Base-by-base conservation (phyloP, 2,797 vertebrate genomes). In the Arnoldichthys spilopterus region DNA sequence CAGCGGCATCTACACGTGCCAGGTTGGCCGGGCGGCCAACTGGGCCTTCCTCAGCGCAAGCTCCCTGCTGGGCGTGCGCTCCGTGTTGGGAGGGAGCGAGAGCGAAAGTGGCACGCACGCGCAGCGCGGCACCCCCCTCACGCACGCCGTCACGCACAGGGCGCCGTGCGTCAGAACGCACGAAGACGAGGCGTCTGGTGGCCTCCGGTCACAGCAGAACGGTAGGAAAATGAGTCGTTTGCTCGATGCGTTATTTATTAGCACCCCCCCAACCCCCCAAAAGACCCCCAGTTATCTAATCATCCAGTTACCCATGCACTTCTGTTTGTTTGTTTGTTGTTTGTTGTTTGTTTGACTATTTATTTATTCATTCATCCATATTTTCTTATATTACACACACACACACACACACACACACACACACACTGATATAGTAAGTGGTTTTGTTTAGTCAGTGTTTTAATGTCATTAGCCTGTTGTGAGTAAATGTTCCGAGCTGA, bases 1-100 rank as follows among this genome's bases (percentile, higher is more conserved):
- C 89, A 97, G 96, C 89, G 98, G 98, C 95, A 97, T 99, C 84
- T 99, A 99, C 88, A 98, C 98, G 0, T 99, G 98, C 88, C 98
- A 98, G 90, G 97, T 98, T 86, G 96, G 98, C 88, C 98, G 98
- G 85, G 95, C 98, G 86, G 96, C 97, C 92, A 98, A 96, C 92
- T 99, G 98, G 98, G 97, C 98, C 74, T 96, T 99, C 90, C 94
- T 99, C 34, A 95, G 96, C 28, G 96, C 98, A 88, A 97, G 96
- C 89, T 97, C 97, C 28, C 91, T 99, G 90, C 91, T 98, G 86
- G 98, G 97, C 67, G 94, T 99, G 93, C 94, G 97, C 74, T 98
- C 98, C 67, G 95, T 98, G 78, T 91, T 99, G 90, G 95, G 96
- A 83, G 96, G 95, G 67, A 94, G 96, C 78, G 92, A 96, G 43